Percentiles rank a stretch among this genome's conserved stretches.
Evolutionary conservation across 2,113 vertebrate species (phyloP).

Genomic region (Oncorhynchus masou): DNA sequence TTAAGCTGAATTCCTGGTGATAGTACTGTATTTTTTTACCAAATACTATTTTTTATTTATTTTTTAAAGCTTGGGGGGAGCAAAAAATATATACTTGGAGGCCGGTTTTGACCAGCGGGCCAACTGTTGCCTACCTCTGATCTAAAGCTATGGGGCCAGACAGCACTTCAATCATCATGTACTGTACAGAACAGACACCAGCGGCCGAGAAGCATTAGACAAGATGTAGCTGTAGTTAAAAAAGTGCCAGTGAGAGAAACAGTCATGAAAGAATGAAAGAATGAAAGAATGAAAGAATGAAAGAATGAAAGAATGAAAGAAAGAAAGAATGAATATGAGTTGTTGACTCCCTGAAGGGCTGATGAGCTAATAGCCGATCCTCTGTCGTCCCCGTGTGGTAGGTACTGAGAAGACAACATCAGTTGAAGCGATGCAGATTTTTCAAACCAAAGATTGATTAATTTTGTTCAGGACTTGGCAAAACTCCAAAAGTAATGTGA

Average conservation of each 20-base stretch:
- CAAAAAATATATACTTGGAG: too few species aligned
- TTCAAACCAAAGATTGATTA: neutral
- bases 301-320: neutral
- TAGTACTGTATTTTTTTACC: too few species aligned
- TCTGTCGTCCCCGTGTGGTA: constrained; percentile 52
- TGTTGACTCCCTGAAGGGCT: constrained; percentile 9
- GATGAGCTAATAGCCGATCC: constrained; percentile 26
- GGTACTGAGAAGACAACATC: neutral
- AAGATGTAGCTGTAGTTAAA: neutral
- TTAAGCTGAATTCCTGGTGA: too few species aligned
- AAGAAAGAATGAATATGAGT: constrained; percentile 3
- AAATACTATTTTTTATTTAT: too few species aligned
- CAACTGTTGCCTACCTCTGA: too few species aligned
- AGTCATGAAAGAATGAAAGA: neutral
- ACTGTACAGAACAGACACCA: neutral
- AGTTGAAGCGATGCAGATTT: neutral
- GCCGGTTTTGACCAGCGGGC: too few species aligned
- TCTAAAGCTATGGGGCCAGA: neutral
- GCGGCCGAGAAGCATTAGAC: neutral
- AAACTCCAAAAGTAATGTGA: neutral
- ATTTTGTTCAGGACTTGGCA: neutral
- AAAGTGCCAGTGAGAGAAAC: neutral
- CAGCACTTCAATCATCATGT: neutral
- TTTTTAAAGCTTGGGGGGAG: too few species aligned
- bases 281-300: neutral